These are phyloP conservation scores for Okapia johnstoni DNA, from an alignment of 2,113 vertebrate species.

Conservation along the genomic window DNA sequence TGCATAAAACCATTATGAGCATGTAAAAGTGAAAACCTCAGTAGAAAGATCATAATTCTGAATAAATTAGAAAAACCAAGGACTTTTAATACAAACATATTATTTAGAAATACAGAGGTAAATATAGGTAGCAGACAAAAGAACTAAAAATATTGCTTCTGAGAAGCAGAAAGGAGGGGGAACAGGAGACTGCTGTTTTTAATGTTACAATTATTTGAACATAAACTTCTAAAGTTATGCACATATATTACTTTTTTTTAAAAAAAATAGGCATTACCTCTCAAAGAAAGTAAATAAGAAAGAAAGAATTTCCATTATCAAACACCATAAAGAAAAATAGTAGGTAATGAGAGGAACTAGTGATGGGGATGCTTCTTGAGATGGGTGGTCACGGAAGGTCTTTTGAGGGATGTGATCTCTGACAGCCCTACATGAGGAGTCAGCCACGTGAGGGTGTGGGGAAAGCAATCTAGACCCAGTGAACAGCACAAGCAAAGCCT, in stretches of 20 bases:
- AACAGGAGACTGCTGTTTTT: background rate
- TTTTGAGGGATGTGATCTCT: background rate
- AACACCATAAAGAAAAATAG: background rate
- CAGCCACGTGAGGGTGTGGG: accelerated
- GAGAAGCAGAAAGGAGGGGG: too few relatives aligned
- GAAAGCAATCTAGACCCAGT: background rate
- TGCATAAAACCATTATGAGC: background rate
- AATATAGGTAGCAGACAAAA: background rate
- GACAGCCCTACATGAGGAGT: background rate
- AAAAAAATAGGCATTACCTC: background rate
- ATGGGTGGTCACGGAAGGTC: background rate
- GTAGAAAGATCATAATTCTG: background rate
- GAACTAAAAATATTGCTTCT: background rate
- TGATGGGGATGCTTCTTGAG: background rate
- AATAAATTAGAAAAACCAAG: background rate
- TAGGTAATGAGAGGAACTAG: background rate
- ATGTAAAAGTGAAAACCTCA: background rate
- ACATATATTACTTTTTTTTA: background rate
- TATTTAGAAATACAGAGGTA: background rate
- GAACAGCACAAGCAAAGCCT: background rate
- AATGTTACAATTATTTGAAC: background rate
- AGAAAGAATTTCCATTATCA: background rate
- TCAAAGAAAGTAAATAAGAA: background rate
- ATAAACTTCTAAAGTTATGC: background rate
- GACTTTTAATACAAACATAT: background rate